phyloP scores from a whole-genome alignment of 1,140 invertebrate genomes.

The Platorchestia sp. region DNA sequence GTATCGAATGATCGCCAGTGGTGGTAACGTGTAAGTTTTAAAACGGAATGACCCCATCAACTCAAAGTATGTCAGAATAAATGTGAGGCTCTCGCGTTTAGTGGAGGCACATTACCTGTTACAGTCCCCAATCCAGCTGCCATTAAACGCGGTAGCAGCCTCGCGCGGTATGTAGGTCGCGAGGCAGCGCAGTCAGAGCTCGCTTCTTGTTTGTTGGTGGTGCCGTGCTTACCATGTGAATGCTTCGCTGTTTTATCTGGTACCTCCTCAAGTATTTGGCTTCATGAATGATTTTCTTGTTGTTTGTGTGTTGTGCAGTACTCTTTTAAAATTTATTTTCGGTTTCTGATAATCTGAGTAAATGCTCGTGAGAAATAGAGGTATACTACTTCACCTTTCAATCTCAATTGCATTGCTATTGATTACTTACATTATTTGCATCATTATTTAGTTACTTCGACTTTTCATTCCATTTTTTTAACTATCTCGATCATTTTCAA shows the following conservation, averaged over 20 bases:
- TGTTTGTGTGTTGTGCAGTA: neutral
- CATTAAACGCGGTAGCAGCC: neutral
- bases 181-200: neutral
- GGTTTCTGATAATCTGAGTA: neutral
- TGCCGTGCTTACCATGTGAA: neutral
- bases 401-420: neutral
- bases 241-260: neutral
- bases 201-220: neutral
- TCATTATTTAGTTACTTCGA: neutral
- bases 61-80: neutral
- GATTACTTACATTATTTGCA: neutral
- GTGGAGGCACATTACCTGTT: neutral
- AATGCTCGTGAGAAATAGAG: neutral
- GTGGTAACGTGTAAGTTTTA: neutral
- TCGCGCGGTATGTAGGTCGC: neutral
- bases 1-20: neutral
- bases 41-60: neutral
- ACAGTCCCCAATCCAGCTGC: neutral
- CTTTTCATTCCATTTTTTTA: neutral
- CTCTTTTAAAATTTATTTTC: neutral
- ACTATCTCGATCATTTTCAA: neutral
- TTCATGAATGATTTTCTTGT: neutral
- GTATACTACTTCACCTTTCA: neutral
- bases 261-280: too few species aligned
- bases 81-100: neutral